phyloP scores from a whole-genome alignment of 2,888 invertebrate genomes.

The Aphodius granarius region DNA sequence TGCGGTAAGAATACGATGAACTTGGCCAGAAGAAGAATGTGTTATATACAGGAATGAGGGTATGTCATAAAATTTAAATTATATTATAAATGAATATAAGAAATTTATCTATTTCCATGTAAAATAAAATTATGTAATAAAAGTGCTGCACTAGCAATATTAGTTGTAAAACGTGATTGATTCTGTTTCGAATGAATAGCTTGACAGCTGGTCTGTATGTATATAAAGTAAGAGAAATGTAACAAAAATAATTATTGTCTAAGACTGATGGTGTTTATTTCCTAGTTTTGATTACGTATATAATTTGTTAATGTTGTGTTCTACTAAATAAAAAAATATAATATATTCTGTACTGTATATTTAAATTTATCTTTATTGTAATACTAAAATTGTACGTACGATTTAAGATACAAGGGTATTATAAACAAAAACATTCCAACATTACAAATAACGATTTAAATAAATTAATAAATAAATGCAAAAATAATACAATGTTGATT shows the following conservation, averaged over 20 bases:
- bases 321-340: constrained; percentile 8
- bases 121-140: constrained; percentile 23
- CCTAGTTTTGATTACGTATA: constrained; percentile 16
- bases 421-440: constrained; percentile 24
- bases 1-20: constrained; percentile 8
- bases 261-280: constrained; percentile 32
- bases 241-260: constrained; percentile 16
- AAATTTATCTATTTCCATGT: constrained; percentile 31
- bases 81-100: constrained; percentile 24
- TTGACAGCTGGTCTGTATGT: constrained; percentile 33
- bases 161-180: constrained; percentile 26
- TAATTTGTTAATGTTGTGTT: neutral
- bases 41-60: constrained; percentile 5
- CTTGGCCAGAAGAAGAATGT: constrained; percentile 7
- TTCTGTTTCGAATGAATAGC: constrained; percentile 24
- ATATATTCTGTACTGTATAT: neutral
- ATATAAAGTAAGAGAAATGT: constrained; percentile 21
- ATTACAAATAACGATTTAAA: constrained; percentile 23
- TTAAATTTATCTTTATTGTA: neutral
- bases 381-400: constrained; percentile 15
- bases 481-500: neutral
- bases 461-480: constrained; percentile 21
- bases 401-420: constrained; percentile 12
- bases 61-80: constrained; percentile 19
- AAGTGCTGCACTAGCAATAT: constrained; percentile 34